Evolutionary conservation across 2,797 vertebrate genomes (phyloP).

Genomic region (Hephaestus fuliginosus): DNA sequence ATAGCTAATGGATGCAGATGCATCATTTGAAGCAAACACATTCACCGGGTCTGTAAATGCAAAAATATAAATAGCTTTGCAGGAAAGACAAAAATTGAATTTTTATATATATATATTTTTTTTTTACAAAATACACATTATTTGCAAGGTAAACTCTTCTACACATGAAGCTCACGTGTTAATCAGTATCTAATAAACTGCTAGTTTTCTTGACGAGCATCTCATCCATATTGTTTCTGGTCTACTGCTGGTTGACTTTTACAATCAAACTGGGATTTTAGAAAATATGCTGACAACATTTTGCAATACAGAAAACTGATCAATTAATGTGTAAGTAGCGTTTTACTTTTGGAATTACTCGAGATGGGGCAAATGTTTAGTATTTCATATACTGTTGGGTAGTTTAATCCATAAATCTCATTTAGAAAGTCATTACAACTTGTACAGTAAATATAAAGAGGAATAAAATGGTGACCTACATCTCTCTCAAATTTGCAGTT

Average conservation of each 20-base stretch:
- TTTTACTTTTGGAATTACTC: not conserved
- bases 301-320: not conserved
- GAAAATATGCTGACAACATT: not conserved
- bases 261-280: not conserved
- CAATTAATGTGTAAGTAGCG: not conserved
- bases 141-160: constrained; percentile 17
- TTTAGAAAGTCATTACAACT: not conserved
- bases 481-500: not conserved
- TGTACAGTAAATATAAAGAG: not conserved
- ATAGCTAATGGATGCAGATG: constrained; percentile 49
- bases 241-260: not conserved
- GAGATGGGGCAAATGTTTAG: not conserved
- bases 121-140: constrained; percentile 23
- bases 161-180: not conserved
- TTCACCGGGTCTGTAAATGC: constrained; percentile 36
- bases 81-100: constrained; percentile 40
- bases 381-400: not conserved
- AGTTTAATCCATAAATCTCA: not conserved
- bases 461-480: not conserved
- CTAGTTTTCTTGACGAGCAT: not conserved
- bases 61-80: constrained; percentile 58
- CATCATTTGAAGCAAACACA: constrained; percentile 28
- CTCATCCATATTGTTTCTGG: not conserved
- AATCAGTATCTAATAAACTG: not conserved
- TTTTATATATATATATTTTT: constrained; percentile 1